These are phyloP conservation scores for Tragelaphus eurycerus DNA, from an alignment of 2,797 vertebrate species.

Conservation along the genomic window DNA sequence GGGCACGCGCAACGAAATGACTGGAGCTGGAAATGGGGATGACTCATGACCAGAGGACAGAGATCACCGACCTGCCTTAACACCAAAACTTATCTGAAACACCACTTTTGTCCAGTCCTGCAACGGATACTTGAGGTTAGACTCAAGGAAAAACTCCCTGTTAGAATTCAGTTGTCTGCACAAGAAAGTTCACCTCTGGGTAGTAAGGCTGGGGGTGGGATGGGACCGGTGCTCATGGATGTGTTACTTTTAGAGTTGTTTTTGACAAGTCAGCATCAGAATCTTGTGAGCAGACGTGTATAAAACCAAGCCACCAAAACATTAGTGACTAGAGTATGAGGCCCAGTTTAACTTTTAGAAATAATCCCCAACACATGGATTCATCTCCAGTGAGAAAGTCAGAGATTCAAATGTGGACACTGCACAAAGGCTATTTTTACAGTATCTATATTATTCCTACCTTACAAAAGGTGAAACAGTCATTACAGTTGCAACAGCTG, in stretches of 20 bases:
- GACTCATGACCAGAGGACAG: background rate
- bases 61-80: background rate
- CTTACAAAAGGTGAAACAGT: background rate
- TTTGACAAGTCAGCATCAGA: conserved; percentile 4
- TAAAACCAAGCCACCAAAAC: conserved; percentile 20
- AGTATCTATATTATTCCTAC: background rate
- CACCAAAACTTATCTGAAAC: background rate
- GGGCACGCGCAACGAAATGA: background rate
- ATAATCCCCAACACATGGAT: background rate
- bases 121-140: background rate
- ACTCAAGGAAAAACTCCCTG: background rate
- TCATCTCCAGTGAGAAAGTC: background rate
- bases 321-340: background rate
- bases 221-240: background rate
- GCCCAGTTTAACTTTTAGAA: background rate
- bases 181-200: background rate
- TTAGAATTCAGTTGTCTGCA: background rate
- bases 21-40: background rate
- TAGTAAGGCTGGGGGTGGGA: background rate
- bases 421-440: background rate
- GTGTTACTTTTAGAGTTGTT: background rate
- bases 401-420: background rate
- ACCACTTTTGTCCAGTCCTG: background rate
- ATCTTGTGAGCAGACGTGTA: background rate
- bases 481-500: background rate